phyloP scores from a whole-genome alignment of 2,797 vertebrate species.

The Capromys pilorides region DNA sequence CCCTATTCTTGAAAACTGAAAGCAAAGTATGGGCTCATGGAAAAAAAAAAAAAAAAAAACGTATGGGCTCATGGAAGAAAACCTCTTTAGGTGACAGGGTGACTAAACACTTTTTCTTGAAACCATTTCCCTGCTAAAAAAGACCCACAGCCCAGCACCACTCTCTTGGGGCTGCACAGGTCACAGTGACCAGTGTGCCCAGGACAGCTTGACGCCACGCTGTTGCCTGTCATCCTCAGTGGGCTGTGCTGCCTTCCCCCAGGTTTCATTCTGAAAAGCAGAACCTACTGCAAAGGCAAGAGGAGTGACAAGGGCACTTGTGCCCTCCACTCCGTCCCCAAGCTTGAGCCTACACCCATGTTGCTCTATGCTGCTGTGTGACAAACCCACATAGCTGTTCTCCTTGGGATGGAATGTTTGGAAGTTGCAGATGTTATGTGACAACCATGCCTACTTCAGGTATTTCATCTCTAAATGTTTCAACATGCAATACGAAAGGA shows the following conservation, averaged over 20 bases:
- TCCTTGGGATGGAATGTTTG: not conserved
- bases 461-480: not conserved
- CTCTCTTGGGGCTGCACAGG: not conserved
- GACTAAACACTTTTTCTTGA: not conserved
- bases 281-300: not conserved
- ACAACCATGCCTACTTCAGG: no score
- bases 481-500: not conserved
- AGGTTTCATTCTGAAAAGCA: not conserved
- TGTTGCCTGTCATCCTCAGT: not conserved
- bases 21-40: not conserved
- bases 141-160: no score
- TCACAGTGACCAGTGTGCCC: no score
- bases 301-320: not conserved
- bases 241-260: not conserved
- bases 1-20: not conserved
- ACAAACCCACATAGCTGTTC: no score
- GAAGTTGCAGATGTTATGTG: not conserved
- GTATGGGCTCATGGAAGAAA: not conserved
- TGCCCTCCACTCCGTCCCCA: not conserved
- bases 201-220: no score
- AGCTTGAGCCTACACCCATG: rapidly evolving
- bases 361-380: not conserved
- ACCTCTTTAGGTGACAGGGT: not conserved
- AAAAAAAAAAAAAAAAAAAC: not conserved
- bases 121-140: not conserved